A percentile compares a stretch with the other conserved stretches of the same genome.
Conservation (phyloP, 2,797 vertebrate genomes). For the Phrynocephalus forsythii region DNA sequence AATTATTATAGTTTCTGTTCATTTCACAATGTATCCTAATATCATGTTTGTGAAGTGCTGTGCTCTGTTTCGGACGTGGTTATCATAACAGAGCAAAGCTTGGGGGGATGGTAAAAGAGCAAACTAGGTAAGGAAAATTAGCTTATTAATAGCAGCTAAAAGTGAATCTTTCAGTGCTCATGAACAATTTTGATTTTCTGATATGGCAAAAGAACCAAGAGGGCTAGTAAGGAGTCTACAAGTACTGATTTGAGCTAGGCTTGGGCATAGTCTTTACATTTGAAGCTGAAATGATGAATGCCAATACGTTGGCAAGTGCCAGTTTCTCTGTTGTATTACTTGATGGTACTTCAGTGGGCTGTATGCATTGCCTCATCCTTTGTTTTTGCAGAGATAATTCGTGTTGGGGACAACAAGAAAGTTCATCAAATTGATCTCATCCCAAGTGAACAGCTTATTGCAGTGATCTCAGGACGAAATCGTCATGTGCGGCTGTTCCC, state of each 20-base stretch:
- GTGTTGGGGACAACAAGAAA: conserved; percentile 97
- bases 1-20: too few species aligned
- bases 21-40: too few species aligned
- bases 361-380: conserved; percentile 22
- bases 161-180: not conserved
- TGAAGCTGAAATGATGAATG: not conserved
- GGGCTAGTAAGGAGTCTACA: not conserved
- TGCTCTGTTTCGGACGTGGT: too few species aligned
- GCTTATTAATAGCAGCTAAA: not conserved
- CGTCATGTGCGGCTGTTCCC: conserved; percentile 95
- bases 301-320: not conserved
- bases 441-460: conserved; percentile 91
- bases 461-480: conserved; percentile 97
- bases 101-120: not conserved
- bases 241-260: not conserved
- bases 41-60: too few species aligned
- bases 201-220: not conserved
- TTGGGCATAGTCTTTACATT: not conserved
- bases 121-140: not conserved
- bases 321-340: not conserved
- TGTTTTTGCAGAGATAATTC: conserved; percentile 89
- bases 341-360: not conserved
- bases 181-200: not conserved
- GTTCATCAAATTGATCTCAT: conserved; percentile 95
- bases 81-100: not conserved